Base-by-base conservation (phyloP, 2,113 vertebrate species). In the Mustelus asterias region DNA sequence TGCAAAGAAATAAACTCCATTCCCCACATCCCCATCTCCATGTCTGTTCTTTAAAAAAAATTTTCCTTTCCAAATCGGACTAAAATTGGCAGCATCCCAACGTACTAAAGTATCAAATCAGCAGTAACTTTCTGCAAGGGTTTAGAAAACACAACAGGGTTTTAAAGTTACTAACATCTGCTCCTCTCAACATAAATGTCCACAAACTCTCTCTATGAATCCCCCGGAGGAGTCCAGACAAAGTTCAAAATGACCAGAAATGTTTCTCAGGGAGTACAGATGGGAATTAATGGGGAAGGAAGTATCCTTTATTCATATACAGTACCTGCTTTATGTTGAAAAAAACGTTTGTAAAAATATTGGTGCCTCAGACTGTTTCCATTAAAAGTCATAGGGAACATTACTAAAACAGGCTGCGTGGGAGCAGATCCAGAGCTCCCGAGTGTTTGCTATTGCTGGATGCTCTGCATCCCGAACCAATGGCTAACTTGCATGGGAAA, bases 191-290 rank as follows among this genome's bases (percentile, higher is more conserved):
- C 63, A 65, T 93, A 93, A 93, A 22, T 65, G 18, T 93, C 60
- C 33, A 65, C 33, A 93, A 13, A 16, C 60, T 9, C 89, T 93
- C 1, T 93, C 89, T 65, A n/a, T 65, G 60, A 93, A 93, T 65
- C 14, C n/a, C 89, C 29, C 6, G 54, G 63, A 93, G 89, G n/a
- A 93, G 11, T 58, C 48, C 88, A 92, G 29, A 26, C 88, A 92
- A 92, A 92, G 88, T 92, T 92, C 88, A 92, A 3, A 92, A 63
- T 92, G 58, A 63, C 88, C 88, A 92, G 33, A 63, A 92, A 60
- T 33, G 58, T n/a, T 89, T 58, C 20, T 89, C 60, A n/a, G 88
- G 33, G 88, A 20, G 33, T 67, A 10, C n/a, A 37, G n/a, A 65
- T 65, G 33, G 33, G n/a, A 93, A 93, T 37, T 93, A 93, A 37